Base-by-base conservation (phyloP, 1,140 invertebrate species). In the Orussus abietinus region DNA sequence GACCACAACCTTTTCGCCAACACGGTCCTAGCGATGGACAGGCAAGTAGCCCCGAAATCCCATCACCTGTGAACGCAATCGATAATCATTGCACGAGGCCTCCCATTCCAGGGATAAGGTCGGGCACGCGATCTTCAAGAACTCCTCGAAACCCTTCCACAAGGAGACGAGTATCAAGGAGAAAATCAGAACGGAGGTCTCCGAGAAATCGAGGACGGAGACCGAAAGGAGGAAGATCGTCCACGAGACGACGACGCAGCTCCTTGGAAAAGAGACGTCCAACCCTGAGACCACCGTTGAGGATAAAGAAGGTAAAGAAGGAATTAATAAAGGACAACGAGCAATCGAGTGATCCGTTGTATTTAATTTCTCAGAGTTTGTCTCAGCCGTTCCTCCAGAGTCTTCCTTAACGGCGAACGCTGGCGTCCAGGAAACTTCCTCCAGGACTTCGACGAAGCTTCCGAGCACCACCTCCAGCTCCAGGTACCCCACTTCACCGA, bases 1-100 rank as follows among this genome's bases (percentile, higher is more conserved):
- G 54, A 66, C 30, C 42, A 51, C 42, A 58, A 46, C 6, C 32
- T 55, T 5, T 53, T 64, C 29, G 43, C 53, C n/a, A 42, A 44
- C 26, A 55, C 49, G 5, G 50, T 57, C 36, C 29, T 53, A 9
- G 48, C 42, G 7, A 47, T 62, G 26, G 45, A 49, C 3, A 48
- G 50, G 14, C 31, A 41, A 55, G 41, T 37, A 51, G 29, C 31
- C 44, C 38, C 32, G n/a, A n/a, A n/a, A n/a, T n/a, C n/a, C n/a
- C n/a, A n/a, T n/a, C n/a, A n/a, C n/a, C n/a, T n/a, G n/a, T n/a
- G n/a, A n/a, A n/a, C n/a, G n/a, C n/a, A n/a, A n/a, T n/a, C n/a
- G n/a, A n/a, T n/a, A n/a, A n/a, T n/a, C n/a, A 39, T 15, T 40
- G 43, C 37, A 43, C 21, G 30, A 40, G 2, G 0, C 33, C 14